phyloP scores from a whole-genome alignment of 2,888 invertebrate species.

The Danaus chrysippus region DNA sequence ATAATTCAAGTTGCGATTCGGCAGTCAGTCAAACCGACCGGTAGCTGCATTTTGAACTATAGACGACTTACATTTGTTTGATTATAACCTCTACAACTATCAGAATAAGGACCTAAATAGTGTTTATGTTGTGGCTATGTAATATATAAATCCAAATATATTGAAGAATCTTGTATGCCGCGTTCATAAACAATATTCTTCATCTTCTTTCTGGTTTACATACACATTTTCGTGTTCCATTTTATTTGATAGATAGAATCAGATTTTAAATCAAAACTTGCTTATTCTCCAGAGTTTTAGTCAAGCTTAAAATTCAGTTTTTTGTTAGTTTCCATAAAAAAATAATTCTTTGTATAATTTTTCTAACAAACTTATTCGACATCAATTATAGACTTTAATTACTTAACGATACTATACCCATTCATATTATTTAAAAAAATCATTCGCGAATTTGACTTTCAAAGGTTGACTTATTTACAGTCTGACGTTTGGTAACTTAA shows the following conservation, averaged over 20 bases:
- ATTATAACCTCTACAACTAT: conserved; percentile 17
- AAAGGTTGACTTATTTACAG: too few species aligned
- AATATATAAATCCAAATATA: conserved; percentile 54
- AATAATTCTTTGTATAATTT: too few species aligned
- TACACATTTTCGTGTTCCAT: conserved; percentile 39
- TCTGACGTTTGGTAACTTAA: too few species aligned
- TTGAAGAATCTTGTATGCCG: conserved; percentile 57
- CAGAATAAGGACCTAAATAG: conserved; percentile 12
- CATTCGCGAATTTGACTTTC: too few species aligned
- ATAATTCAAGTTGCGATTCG: conserved; percentile 73
- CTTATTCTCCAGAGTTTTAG: conserved; percentile 4
- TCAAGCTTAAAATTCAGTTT: too few species aligned
- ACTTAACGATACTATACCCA: too few species aligned
- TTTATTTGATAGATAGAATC: conserved; percentile 30
- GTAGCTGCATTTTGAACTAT: conserved; percentile 61
- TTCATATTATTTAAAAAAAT: too few species aligned
- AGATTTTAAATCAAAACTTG: conserved; percentile 23
- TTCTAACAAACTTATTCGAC: too few species aligned
- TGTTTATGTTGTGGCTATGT: conserved; percentile 1
- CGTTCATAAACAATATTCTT: conserved; percentile 57
- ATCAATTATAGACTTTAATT: too few species aligned
- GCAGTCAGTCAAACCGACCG: conserved; percentile 70
- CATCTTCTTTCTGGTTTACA: conserved; percentile 47
- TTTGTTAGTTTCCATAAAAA: too few species aligned
- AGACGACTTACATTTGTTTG: conserved; percentile 14